These are phyloP conservation scores for Lacerta bilineata DNA, from an alignment of 2,797 vertebrate genomes.

Conservation along the genomic window DNA sequence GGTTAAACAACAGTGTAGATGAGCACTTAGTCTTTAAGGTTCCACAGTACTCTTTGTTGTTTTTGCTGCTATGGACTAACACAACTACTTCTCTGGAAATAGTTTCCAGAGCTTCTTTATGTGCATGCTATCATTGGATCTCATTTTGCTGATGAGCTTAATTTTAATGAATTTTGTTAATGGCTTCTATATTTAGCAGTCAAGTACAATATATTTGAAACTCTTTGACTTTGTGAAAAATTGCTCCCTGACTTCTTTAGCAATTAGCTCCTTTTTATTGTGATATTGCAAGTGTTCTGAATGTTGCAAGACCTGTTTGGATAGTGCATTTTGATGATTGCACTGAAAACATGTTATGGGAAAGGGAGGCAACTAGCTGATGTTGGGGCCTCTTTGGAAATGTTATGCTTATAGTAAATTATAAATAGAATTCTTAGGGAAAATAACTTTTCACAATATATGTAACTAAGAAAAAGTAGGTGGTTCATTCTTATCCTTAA, in stretches of 20 bases:
- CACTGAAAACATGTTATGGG: background rate
- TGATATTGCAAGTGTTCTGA: conserved; percentile 25
- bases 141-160: conserved; percentile 21
- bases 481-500: background rate
- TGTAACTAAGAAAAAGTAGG: too few species aligned
- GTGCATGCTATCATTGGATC: background rate
- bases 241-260: conserved; percentile 12
- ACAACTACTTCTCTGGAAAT: background rate
- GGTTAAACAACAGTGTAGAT: too few species aligned
- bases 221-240: conserved; percentile 4
- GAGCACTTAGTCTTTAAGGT: too few species aligned
- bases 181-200: background rate
- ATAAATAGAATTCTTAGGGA: background rate
- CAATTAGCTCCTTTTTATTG: conserved; percentile 34
- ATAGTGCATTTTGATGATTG: background rate
- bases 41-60: too few species aligned
- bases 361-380: conserved; percentile 21
- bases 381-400: background rate
- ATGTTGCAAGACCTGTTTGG: conserved; percentile 32
- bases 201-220: background rate
- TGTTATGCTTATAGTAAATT: conserved; percentile 4
- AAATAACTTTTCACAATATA: background rate
- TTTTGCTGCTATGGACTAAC: too few species aligned
- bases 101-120: background rate
- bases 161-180: background rate